phyloP scores from a whole-genome alignment of 2,797 vertebrate species.

The Fratercula arctica region DNA sequence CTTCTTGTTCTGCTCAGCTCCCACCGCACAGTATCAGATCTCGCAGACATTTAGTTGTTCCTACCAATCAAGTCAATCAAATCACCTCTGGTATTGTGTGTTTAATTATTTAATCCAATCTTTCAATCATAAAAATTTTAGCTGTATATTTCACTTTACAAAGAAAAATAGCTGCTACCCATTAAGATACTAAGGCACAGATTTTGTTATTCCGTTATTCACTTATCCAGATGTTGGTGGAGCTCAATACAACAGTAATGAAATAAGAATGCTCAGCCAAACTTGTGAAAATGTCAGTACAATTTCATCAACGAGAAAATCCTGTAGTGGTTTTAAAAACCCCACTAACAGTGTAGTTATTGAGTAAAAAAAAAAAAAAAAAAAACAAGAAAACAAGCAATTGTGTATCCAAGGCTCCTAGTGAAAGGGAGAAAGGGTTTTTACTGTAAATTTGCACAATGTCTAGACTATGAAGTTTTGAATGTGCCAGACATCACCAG shows the following conservation, averaged over 20 bases:
- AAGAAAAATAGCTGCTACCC: background rate
- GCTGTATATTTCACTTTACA: background rate
- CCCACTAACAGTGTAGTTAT: background rate
- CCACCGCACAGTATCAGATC: background rate
- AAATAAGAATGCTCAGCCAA: background rate
- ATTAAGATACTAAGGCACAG: background rate
- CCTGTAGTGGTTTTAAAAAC: background rate
- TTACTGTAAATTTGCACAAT: background rate
- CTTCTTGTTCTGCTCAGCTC: background rate
- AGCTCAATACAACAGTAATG: background rate
- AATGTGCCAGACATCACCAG: background rate
- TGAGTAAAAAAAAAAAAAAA: background rate
- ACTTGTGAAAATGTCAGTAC: background rate
- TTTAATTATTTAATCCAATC: background rate
- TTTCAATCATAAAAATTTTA: background rate
- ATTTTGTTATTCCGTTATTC: background rate
- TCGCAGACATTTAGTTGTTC: background rate
- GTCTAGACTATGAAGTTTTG: background rate
- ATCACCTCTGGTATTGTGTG: background rate
- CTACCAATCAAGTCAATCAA: background rate
- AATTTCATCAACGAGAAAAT: background rate
- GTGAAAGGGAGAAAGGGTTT: background rate
- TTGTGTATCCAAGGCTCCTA: background rate
- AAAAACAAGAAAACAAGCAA: background rate
- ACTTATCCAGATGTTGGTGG: background rate